Base-by-base conservation (phyloP, 2,888 invertebrate species). In the Abrostola triplasia region DNA sequence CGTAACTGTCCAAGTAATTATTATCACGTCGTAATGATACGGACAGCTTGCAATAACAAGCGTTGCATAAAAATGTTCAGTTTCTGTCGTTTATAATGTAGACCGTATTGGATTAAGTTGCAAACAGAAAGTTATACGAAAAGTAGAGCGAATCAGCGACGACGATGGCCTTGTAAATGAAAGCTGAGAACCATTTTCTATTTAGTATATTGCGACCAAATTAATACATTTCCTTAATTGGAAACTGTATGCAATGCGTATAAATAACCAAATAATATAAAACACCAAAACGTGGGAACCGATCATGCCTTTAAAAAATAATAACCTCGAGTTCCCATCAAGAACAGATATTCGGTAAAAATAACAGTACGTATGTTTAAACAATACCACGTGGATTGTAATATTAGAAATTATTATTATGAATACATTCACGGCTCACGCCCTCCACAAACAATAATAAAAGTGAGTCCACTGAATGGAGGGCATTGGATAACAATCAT, bases 81-180 rank as follows among this genome's bases (percentile, higher is more conserved):
- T 69, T 71, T 69, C 38, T 12, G 59, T 69, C 64, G 69, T 60
- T 66, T 54, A 41, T 67, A 60, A 63, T 70, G 38, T 58, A 70
- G 52, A 68, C 59, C 66, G 69, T 61, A 49, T 71, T 64, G 53
- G 49, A 65, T 76, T 73, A 76, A 81, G 67, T 77, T 65, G 78
- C 73, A 79, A 82, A 83, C 87, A 84, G 86, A 87, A 89, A 89
- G 86, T 84, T 78, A 71, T 55, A 82, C 77, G 77, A 85, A 89
- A 90, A 88, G 86, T 89, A 80, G 87, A 86, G 80, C 85, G 80
- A 85, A 83, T 82, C 80, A 78, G 77, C 70, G 67, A 65, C 77
- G 79, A 76, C 82, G 84, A 83, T 70, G 70, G 74, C 79, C 81
- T 85, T 83, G 78, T 76, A 77, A 79, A 86, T 78, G 88, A 90